These are phyloP conservation scores for Dryocosmus kuriphilus DNA, from an alignment of 2,888 invertebrate genomes.

Conservation along the genomic window DNA sequence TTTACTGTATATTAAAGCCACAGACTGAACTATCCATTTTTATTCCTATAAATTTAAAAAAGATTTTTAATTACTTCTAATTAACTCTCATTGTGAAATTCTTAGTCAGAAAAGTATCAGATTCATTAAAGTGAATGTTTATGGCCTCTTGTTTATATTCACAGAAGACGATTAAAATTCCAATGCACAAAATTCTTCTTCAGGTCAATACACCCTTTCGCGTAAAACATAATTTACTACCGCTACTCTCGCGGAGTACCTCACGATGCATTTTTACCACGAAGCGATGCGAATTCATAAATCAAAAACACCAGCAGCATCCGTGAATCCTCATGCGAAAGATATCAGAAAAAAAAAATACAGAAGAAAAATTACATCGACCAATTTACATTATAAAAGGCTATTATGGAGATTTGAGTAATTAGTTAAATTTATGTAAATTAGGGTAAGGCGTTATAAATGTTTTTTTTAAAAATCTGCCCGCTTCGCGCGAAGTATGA, in stretches of 20 bases:
- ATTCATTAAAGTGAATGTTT: background rate
- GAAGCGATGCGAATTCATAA: conserved; percentile 9
- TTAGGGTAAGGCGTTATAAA: background rate
- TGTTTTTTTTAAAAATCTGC: too few species aligned
- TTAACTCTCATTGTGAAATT: background rate
- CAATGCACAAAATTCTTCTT: conserved; percentile 16
- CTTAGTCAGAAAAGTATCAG: background rate
- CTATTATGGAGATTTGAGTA: background rate
- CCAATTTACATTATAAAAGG: background rate
- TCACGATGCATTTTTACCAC: conserved; percentile 21
- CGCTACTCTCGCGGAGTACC: conserved; percentile 16
- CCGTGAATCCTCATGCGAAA: conserved; percentile 27
- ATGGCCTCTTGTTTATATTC: background rate
- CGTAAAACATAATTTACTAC: conserved; percentile 29
- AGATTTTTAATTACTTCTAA: background rate
- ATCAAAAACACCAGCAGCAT: conserved; percentile 23
- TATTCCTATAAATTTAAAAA: too few species aligned
- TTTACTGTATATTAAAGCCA: background rate
- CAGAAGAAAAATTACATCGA: conserved; percentile 19
- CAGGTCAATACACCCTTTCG: conserved; percentile 18
- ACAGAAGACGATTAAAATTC: conserved; percentile 11
- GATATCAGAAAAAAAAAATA: conserved; percentile 39
- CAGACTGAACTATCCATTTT: background rate
- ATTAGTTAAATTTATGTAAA: background rate
- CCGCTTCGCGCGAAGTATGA: too few species aligned